These are phyloP conservation scores for Heteronetta atricapilla DNA, from an alignment of 2,113 vertebrate genomes.

Conservation along the genomic window DNA sequence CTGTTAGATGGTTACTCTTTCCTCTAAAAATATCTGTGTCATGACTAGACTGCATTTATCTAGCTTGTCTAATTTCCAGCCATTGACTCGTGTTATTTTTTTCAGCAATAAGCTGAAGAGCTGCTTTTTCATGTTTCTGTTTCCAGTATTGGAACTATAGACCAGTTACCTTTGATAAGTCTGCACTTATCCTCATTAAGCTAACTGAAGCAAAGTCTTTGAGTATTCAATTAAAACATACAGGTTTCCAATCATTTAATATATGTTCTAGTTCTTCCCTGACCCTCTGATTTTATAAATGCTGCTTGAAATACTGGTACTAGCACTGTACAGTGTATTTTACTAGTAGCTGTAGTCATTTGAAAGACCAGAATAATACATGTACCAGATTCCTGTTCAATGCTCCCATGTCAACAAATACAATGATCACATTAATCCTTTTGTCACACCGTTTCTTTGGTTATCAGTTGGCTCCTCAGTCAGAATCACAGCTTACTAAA, in stretches of 20 bases:
- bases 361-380: neutral
- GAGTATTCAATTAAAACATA: neutral
- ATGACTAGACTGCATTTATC: neutral
- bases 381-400: neutral
- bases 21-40: neutral
- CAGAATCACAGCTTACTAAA: conserved; percentile 10
- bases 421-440: neutral
- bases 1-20: neutral
- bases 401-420: neutral
- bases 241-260: neutral
- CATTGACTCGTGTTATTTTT: neutral
- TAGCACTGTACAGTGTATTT: neutral
- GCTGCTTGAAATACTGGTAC: conserved; percentile 3
- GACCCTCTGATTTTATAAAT: neutral
- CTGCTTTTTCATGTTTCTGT: neutral
- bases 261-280: neutral
- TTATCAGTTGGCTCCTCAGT: neutral
- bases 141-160: neutral
- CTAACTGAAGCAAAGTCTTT: neutral
- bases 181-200: conserved; percentile 30
- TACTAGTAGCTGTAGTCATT: neutral
- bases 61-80: neutral
- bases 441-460: neutral
- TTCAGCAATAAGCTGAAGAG: neutral
- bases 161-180: neutral